A percentile compares a stretch with the other conserved stretches of the same genome.
phyloP scores from a whole-genome alignment of 2,888 invertebrate species.

The Pardosa pseudoannulata region DNA sequence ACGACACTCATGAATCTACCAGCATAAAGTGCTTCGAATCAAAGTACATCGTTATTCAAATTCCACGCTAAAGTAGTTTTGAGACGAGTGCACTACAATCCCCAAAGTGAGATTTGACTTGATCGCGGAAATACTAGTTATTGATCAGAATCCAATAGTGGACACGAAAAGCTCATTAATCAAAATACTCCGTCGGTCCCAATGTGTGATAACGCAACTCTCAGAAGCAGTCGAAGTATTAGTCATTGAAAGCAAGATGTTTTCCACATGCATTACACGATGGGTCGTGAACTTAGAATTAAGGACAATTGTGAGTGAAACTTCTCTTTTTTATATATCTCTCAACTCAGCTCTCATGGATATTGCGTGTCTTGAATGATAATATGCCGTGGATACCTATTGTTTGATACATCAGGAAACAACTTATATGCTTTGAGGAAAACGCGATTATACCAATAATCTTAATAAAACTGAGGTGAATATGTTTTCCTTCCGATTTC shows the following conservation, averaged over 20 bases:
- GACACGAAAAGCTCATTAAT: constrained; percentile 49
- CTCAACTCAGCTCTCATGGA: background rate
- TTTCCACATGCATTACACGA: constrained; percentile 31
- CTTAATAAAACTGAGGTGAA: background rate
- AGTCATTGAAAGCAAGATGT: constrained; percentile 51
- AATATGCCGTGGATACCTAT: background rate
- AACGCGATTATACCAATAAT: background rate
- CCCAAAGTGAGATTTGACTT: background rate
- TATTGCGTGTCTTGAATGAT: background rate
- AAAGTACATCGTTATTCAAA: background rate
- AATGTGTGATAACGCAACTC: constrained; percentile 22
- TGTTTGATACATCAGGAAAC: background rate
- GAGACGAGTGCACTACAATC: constrained; percentile 6
- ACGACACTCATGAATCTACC: background rate
- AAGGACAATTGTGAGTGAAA: constrained; percentile 18
- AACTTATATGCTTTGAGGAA: background rate
- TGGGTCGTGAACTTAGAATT: constrained; percentile 48
- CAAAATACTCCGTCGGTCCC: constrained; percentile 31
- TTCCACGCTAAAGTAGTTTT: constrained; percentile 8
- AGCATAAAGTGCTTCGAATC: background rate
- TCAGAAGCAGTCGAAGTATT: constrained; percentile 27
- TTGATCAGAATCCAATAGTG: constrained; percentile 38
- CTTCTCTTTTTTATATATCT: too few relatives aligned
- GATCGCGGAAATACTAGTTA: background rate
- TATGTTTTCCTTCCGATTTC: background rate